These are phyloP conservation scores for Brachyhypopomus occidentalis DNA, from an alignment of 2,113 vertebrate genomes.

Conservation along the genomic window DNA sequence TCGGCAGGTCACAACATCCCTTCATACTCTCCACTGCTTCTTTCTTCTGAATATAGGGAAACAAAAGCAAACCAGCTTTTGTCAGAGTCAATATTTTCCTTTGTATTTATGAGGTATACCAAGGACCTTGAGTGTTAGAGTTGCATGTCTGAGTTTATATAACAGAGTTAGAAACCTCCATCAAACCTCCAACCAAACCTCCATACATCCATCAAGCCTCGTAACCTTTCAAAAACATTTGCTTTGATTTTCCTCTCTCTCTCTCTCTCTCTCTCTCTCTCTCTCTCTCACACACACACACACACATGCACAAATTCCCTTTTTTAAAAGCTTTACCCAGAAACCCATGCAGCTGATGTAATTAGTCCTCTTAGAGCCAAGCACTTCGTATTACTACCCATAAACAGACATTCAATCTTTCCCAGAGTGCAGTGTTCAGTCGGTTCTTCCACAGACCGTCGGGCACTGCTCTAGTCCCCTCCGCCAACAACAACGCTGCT, in stretches of 20 bases:
- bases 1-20: neutral
- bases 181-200: neutral
- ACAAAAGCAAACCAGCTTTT: neutral
- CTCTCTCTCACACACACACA: neutral
- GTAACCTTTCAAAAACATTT: neutral
- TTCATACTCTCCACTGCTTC: neutral
- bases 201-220: neutral
- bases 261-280: neutral
- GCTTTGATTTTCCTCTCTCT: neutral
- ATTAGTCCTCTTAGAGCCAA: slow-evolving; percentile 72
- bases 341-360: slow-evolving; percentile 72
- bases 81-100: slow-evolving; percentile 61
- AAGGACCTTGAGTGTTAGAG: neutral
- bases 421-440: slow-evolving; percentile 75
- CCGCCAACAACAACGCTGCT: slow-evolving; percentile 72
- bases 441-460: slow-evolving; percentile 68
- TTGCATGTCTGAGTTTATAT: neutral
- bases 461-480: slow-evolving; percentile 68
- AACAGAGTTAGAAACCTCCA: too few species aligned
- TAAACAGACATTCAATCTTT: slow-evolving; percentile 86
- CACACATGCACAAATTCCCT: neutral
- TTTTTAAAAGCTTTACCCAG: slow-evolving; percentile 45
- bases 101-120: slow-evolving; percentile 6
- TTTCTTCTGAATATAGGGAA: neutral
- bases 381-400: slow-evolving; percentile 73